Conservation (phyloP, 2,888 invertebrate genomes). For the Scaptomyza flava region DNA sequence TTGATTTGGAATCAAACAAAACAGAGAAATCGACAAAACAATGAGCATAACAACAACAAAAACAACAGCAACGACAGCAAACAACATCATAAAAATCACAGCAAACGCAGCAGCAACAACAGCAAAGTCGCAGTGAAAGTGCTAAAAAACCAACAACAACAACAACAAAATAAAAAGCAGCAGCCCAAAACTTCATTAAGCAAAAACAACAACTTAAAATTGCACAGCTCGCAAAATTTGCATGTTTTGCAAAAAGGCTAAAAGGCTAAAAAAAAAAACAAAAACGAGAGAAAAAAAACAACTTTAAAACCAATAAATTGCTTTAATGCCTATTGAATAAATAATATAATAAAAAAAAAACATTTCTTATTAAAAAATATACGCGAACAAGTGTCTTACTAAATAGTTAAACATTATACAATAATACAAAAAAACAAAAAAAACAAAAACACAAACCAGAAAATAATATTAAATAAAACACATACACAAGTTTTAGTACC, state of each 20-base stretch:
- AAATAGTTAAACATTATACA: constrained; percentile 59
- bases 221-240: constrained; percentile 49
- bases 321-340: constrained; percentile 48
- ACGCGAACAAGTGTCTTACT: constrained; percentile 82
- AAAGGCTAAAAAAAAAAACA: constrained; percentile 32
- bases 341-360: constrained; percentile 19
- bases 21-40: constrained; percentile 83
- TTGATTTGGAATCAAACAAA: constrained; percentile 83
- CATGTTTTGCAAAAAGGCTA: constrained; percentile 74
- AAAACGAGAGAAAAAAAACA: constrained; percentile 28
- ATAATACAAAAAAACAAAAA: constrained; percentile 8
- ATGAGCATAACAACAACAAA: constrained; percentile 70
- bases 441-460: constrained; percentile 30
- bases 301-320: constrained; percentile 40
- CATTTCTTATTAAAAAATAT: constrained; percentile 52
- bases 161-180: constrained; percentile 43
- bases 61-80: constrained; percentile 35
- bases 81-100: constrained; percentile 57
- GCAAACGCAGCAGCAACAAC: constrained; percentile 44
- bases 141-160: constrained; percentile 58
- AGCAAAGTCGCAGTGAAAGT: constrained; percentile 67
- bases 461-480: constrained; percentile 38
- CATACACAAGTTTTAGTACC: constrained; percentile 71
- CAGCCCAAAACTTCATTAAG: constrained; percentile 45
- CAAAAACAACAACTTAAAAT: constrained; percentile 41